phyloP scores from a whole-genome alignment of 1,140 invertebrate species.

The Monomorium pharaonis region DNA sequence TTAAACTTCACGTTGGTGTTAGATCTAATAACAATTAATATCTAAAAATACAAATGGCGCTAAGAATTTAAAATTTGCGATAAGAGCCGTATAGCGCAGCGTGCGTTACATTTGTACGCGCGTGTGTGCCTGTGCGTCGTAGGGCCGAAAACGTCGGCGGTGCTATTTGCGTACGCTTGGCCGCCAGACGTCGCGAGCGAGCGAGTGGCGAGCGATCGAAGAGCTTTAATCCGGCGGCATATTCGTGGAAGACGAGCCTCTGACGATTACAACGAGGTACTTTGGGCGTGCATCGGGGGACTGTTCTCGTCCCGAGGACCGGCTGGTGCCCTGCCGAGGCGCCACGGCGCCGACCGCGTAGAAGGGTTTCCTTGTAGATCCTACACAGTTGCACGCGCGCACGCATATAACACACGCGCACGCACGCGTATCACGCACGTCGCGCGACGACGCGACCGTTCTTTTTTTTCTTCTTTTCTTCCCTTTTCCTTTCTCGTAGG shows the following conservation, averaged over 20 bases:
- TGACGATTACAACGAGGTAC: slow-evolving; percentile 62
- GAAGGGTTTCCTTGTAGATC: slow-evolving; percentile 85
- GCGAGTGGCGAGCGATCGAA: slow-evolving; percentile 27
- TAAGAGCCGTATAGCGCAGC: neutral
- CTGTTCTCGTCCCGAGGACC: slow-evolving; percentile 53
- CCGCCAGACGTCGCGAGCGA: slow-evolving; percentile 20
- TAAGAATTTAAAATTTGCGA: neutral
- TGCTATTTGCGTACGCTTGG: slow-evolving; percentile 30
- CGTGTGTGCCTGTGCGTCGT: neutral
- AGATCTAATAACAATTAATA: slow-evolving; percentile 10
- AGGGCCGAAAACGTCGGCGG: slow-evolving; percentile 8
- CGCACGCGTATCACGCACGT: slow-evolving; percentile 53
- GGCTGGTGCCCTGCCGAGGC: slow-evolving; percentile 78
- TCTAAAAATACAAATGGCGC: neutral
- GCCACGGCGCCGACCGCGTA: slow-evolving; percentile 85
- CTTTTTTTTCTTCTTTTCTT: slow-evolving; percentile 26
- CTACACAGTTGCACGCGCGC: slow-evolving; percentile 67
- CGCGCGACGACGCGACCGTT: neutral
- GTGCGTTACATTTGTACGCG: neutral
- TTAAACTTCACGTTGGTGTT: neutral
- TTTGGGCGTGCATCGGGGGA: slow-evolving; percentile 39
- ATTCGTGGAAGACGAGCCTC: slow-evolving; percentile 62
- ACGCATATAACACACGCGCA: slow-evolving; percentile 40
- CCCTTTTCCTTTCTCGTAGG: neutral
- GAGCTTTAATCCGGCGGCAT: slow-evolving; percentile 58